Conservation (phyloP, 2,888 invertebrate genomes). For the Philhelius pedissequus region DNA sequence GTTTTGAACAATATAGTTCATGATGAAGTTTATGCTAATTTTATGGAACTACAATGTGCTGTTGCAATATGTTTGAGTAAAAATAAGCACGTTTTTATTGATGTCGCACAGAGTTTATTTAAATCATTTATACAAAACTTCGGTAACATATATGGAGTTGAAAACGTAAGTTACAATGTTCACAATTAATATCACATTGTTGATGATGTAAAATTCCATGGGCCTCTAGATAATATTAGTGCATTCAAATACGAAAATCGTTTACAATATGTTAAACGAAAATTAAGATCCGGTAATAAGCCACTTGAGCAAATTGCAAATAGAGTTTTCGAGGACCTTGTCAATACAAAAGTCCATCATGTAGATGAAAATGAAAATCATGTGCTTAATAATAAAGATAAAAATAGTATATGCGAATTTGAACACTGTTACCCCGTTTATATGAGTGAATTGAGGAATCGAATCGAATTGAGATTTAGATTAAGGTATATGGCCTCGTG, state of each 20-base stretch:
- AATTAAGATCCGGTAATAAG: slow-evolving; percentile 8
- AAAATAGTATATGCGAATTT: background rate
- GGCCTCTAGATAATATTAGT: slow-evolving; percentile 4
- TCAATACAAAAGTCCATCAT: background rate
- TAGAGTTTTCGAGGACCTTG: background rate
- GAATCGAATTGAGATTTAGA: too few species aligned
- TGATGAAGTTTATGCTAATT: background rate
- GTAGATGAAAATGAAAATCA: background rate
- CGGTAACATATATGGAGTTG: too few species aligned
- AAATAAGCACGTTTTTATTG: too few species aligned
- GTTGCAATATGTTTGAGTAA: too few species aligned
- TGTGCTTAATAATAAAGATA: background rate
- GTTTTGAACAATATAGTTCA: background rate
- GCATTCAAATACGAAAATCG: background rate
- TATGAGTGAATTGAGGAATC: too few species aligned
- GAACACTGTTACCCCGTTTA: too few species aligned
- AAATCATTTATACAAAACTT: too few species aligned
- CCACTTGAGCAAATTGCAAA: slow-evolving; percentile 31
- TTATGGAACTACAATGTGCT: background rate
- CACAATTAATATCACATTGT: too few species aligned
- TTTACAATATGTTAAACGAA: slow-evolving; percentile 11
- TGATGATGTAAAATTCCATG: slow-evolving; percentile 16
- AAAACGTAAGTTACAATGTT: too few species aligned
- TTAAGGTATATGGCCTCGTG: too few species aligned
- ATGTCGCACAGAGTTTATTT: too few species aligned